phyloP scores from a whole-genome alignment of 2,113 vertebrate species.

The Percopsis transmontana region DNA sequence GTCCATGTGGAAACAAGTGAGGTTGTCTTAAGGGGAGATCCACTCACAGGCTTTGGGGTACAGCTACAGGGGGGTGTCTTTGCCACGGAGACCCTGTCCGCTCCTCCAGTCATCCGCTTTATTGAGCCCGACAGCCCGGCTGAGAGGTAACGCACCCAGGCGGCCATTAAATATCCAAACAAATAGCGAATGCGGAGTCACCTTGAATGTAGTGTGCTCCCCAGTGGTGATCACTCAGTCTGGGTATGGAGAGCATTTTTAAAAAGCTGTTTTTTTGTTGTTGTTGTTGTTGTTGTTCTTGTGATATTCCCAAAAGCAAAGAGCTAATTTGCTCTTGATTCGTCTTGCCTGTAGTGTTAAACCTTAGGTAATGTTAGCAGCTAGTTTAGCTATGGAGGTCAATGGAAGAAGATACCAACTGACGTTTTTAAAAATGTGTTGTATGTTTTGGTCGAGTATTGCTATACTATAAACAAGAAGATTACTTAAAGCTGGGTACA shows the following conservation, averaged over 20 bases:
- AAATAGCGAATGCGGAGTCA: slow-evolving; percentile 49
- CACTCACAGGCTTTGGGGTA: slow-evolving; percentile 93
- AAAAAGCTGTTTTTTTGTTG: slow-evolving; percentile 39
- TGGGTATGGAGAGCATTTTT: background rate
- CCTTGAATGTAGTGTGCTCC: slow-evolving; percentile 40
- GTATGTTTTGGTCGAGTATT: background rate
- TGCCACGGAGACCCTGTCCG: slow-evolving; percentile 91
- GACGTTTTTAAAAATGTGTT: too few relatives aligned
- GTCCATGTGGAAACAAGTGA: slow-evolving; percentile 93
- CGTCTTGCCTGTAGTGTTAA: background rate
- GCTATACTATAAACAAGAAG: background rate
- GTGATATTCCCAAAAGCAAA: too few relatives aligned
- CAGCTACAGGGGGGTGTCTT: slow-evolving; percentile 98
- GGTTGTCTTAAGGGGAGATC: slow-evolving; percentile 90
- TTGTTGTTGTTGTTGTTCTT: too few relatives aligned
- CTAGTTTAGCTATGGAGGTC: too few relatives aligned
- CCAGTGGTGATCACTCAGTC: slow-evolving; percentile 43
- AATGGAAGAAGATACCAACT: too few relatives aligned
- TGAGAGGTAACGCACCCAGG: slow-evolving; percentile 83
- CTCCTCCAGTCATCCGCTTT: slow-evolving; percentile 91
- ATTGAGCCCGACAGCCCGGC: slow-evolving; percentile 96
- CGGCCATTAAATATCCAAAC: slow-evolving; percentile 42
- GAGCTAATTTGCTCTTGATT: background rate
- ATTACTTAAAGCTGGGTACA: background rate
- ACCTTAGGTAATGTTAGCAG: background rate